These are phyloP conservation scores for Sinella curviseta DNA, from an alignment of 1,140 invertebrate genomes.

Conservation along the genomic window DNA sequence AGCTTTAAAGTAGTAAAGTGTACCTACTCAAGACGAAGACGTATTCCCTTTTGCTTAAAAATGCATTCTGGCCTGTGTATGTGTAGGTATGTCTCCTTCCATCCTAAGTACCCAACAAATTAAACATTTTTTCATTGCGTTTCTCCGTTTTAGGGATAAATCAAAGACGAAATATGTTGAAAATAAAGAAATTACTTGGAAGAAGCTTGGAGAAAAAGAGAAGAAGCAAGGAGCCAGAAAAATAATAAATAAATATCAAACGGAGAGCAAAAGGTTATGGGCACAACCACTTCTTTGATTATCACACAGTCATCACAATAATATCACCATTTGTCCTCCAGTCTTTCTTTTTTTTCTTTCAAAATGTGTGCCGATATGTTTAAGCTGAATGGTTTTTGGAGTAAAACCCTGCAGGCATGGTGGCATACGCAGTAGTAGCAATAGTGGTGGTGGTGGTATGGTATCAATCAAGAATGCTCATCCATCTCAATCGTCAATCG, in stretches of 20 bases:
- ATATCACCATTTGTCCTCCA: constrained; percentile 23
- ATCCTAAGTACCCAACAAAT: not conserved
- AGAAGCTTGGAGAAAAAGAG: not conserved
- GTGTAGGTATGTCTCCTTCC: no score
- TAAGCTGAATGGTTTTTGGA: not conserved
- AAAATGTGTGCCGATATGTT: not conserved
- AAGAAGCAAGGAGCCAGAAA: constrained; percentile 3
- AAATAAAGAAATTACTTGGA: not conserved
- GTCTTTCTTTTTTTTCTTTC: not conserved
- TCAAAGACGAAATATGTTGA: not conserved
- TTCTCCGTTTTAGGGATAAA: not conserved
- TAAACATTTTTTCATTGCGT: not conserved
- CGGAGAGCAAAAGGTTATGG: constrained; percentile 1
- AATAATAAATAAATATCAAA: constrained; percentile 13
- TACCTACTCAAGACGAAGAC: no score
- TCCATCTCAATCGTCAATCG: constrained; percentile 20
- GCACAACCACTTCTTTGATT: constrained; percentile 15
- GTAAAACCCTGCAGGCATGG: not conserved
- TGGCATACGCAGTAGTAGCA: not conserved
- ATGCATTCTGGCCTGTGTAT: no score
- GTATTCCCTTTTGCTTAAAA: no score
- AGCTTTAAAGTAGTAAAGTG: no score
- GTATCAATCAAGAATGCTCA: constrained; percentile 18
- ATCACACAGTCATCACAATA: constrained; percentile 15
- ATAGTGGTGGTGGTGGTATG: not conserved